A percentile compares a stretch with the other conserved stretches of the same genome.
These are phyloP conservation scores for Mongoloraphidia duomilia DNA, from an alignment of 2,888 invertebrate genomes.

Conservation along the genomic window DNA sequence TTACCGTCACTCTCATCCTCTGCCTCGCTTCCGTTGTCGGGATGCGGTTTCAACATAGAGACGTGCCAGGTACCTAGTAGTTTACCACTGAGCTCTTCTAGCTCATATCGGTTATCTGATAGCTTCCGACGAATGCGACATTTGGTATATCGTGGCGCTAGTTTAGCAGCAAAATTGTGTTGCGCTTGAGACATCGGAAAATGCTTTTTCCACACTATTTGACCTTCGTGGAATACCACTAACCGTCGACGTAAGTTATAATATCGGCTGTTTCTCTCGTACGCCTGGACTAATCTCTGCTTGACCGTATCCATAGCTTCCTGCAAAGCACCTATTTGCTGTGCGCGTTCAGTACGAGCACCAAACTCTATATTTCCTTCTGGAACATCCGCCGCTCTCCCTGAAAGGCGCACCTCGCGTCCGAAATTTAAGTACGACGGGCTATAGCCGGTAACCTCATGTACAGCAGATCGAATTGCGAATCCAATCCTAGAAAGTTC, in stretches of 20 bases:
- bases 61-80: too few species aligned
- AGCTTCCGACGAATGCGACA: too few species aligned
- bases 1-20: too few species aligned
- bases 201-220: too few species aligned
- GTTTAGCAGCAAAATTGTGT: too few species aligned
- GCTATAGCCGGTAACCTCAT: slow-evolving; percentile 6
- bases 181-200: too few species aligned
- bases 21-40: too few species aligned
- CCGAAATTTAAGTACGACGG: slow-evolving; percentile 15
- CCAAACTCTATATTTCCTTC: background rate
- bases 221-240: too few species aligned
- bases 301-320: background rate
- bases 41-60: too few species aligned
- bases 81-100: too few species aligned
- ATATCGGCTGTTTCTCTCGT: slow-evolving; percentile 5
- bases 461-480: slow-evolving; percentile 12
- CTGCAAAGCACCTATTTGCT: slow-evolving; percentile 1
- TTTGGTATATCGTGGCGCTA: too few species aligned
- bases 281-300: slow-evolving; percentile 6
- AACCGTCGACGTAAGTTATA: slow-evolving; percentile 11
- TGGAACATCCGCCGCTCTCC: background rate
- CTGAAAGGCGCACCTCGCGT: background rate
- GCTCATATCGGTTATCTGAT: too few species aligned
- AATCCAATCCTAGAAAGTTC: slow-evolving; percentile 7
- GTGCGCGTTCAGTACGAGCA: background rate